Evolutionary conservation across 2,113 vertebrate genomes (phyloP).

Genomic region (Desmodus rotundus): DNA sequence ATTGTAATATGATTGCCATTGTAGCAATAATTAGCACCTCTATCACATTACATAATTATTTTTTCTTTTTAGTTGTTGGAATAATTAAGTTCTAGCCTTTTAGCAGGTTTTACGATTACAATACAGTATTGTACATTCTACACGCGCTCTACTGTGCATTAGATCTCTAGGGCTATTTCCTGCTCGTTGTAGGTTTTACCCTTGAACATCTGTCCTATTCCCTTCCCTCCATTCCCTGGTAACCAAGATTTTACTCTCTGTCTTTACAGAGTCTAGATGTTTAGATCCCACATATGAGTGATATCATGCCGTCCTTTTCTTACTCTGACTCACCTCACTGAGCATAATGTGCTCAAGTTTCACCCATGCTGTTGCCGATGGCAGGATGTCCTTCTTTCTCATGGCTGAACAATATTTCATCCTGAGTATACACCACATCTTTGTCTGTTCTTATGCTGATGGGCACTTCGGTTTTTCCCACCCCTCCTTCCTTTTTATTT

Average conservation of each 20-base stretch:
- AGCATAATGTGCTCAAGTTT: neutral
- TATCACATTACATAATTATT: neutral
- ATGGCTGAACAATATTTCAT: neutral
- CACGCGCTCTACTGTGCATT: neutral
- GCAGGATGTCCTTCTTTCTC: neutral
- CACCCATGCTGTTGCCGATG: neutral
- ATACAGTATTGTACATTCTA: too few relatives aligned
- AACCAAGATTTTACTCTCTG: neutral
- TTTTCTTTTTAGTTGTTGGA: neutral
- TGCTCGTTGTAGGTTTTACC: neutral
- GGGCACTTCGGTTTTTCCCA: neutral
- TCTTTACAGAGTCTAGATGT: neutral
- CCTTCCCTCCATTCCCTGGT: neutral
- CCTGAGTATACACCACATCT: neutral
- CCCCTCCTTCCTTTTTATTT: neutral
- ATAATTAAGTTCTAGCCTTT: neutral
- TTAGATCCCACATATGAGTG: neutral
- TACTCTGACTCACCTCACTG: neutral
- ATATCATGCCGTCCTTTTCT: neutral
- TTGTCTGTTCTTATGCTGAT: neutral
- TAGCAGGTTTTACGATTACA: neutral
- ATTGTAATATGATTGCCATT: neutral
- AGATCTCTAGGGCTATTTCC: neutral
- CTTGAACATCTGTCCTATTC: neutral
- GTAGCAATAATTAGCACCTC: neutral